These are phyloP conservation scores for Oncorhynchus keta DNA, from an alignment of 2,113 vertebrate genomes.

Conservation along the genomic window DNA sequence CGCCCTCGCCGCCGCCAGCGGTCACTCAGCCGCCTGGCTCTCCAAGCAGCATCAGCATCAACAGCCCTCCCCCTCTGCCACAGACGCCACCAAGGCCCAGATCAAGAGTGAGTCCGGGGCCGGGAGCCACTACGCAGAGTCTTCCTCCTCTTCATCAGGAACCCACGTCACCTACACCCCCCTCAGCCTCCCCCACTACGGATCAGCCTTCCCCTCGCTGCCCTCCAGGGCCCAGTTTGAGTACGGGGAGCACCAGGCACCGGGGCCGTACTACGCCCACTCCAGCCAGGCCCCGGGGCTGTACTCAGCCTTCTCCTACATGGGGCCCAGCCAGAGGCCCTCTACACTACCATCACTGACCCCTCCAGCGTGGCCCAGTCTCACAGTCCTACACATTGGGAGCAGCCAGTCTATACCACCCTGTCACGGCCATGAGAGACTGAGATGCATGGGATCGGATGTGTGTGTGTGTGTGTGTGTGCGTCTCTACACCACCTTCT, in stretches of 20 bases:
- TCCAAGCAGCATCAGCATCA: slow-evolving; percentile 94
- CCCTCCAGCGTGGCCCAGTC: slow-evolving; percentile 92
- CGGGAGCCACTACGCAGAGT: slow-evolving; percentile 86
- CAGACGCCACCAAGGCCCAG: slow-evolving; percentile 87
- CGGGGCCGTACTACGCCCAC: slow-evolving; percentile 94
- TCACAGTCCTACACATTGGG: slow-evolving; percentile 98
- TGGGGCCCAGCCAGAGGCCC: slow-evolving; percentile 97
- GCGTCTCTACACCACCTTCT: too few species aligned
- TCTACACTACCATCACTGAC: slow-evolving; percentile 98
- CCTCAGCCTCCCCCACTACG: slow-evolving; percentile 95
- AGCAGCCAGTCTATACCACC: slow-evolving; percentile 98
- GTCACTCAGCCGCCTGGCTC: slow-evolving; percentile 93
- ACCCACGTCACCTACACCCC: slow-evolving; percentile 96
- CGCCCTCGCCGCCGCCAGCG: slow-evolving; percentile 75
- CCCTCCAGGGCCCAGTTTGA: slow-evolving; percentile 96
- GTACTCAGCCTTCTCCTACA: slow-evolving; percentile 99
- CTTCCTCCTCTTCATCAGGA: slow-evolving; percentile 78
- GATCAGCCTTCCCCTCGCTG: slow-evolving; percentile 93
- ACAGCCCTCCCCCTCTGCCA: slow-evolving; percentile 74
- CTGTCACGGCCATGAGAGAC: slow-evolving; percentile 88
- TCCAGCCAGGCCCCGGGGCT: slow-evolving; percentile 88
- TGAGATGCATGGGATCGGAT: slow-evolving; percentile 57
- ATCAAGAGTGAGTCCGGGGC: slow-evolving; percentile 91
- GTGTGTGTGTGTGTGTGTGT: slow-evolving; percentile 17
- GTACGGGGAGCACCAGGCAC: slow-evolving; percentile 93